Percentiles rank a stretch among this genome's conserved stretches.
phyloP scores from a whole-genome alignment of 2,888 invertebrate species.

The Ophion costatus region DNA sequence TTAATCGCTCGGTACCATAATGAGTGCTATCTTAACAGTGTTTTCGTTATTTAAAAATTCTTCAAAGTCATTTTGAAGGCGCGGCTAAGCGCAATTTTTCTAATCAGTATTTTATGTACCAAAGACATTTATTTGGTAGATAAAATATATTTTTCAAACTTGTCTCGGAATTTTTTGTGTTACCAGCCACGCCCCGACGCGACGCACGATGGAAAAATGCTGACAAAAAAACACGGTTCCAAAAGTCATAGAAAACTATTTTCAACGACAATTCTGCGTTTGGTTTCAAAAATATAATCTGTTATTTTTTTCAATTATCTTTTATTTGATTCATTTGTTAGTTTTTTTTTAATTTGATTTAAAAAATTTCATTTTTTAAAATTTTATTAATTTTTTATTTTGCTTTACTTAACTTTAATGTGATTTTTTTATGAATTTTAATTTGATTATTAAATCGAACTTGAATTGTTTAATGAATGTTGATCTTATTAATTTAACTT shows the following conservation, averaged over 20 bases:
- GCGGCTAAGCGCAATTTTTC: background rate
- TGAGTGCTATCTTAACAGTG: background rate
- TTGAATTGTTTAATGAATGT: too few species aligned
- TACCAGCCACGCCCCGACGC: too few species aligned
- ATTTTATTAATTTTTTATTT: too few species aligned
- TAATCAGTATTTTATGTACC: background rate
- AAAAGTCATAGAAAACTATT: background rate
- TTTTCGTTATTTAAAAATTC: background rate
- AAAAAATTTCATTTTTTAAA: too few species aligned
- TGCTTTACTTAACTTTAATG: too few species aligned
- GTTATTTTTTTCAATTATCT: too few species aligned
- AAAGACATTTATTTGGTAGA: background rate
- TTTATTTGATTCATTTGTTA: too few species aligned
- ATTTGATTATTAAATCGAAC: too few species aligned
- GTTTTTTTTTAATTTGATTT: too few species aligned
- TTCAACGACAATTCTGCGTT: background rate
- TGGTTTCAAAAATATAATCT: too few species aligned
- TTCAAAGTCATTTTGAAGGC: background rate
- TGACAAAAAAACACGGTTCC: background rate
- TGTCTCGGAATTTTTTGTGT: background rate
- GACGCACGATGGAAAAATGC: too few species aligned
- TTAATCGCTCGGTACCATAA: background rate
- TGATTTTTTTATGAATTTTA: too few species aligned
- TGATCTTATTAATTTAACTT: background rate
- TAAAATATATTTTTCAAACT: background rate